Conservation (phyloP, 2,113 vertebrate genomes). For the Eulacestoma nigropectus region DNA sequence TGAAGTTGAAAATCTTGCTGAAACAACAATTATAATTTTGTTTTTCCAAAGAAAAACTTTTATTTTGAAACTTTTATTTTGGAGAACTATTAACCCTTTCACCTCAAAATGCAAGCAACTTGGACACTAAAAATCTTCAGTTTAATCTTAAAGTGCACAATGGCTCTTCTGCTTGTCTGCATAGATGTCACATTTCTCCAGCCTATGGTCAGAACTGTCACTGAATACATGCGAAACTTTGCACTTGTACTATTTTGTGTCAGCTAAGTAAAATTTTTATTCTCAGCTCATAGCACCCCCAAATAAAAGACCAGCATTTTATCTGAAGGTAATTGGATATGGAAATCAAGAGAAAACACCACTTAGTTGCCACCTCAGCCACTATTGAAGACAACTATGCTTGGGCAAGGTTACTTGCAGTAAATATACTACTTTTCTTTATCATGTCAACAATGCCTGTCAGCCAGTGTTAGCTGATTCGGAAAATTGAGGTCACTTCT, state of each 20-base stretch:
- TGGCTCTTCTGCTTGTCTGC: background rate
- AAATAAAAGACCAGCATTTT: background rate
- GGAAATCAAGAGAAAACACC: background rate
- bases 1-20: background rate
- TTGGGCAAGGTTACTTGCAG: background rate
- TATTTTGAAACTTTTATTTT: background rate
- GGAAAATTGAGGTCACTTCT: background rate
- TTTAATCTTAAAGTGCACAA: background rate
- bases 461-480: background rate
- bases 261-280: background rate
- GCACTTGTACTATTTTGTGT: background rate
- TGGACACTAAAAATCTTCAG: background rate
- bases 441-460: background rate
- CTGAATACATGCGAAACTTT: background rate
- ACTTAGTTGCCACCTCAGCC: background rate
- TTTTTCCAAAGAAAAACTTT: background rate
- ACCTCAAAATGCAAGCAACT: background rate
- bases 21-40: background rate
- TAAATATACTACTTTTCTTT: background rate
- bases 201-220: background rate
- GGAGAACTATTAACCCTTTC: background rate
- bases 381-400: background rate
- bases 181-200: background rate
- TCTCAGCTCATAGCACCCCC: background rate
- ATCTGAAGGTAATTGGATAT: background rate